Conservation (phyloP, 2,113 vertebrate genomes). For the Myotis davidii region DNA sequence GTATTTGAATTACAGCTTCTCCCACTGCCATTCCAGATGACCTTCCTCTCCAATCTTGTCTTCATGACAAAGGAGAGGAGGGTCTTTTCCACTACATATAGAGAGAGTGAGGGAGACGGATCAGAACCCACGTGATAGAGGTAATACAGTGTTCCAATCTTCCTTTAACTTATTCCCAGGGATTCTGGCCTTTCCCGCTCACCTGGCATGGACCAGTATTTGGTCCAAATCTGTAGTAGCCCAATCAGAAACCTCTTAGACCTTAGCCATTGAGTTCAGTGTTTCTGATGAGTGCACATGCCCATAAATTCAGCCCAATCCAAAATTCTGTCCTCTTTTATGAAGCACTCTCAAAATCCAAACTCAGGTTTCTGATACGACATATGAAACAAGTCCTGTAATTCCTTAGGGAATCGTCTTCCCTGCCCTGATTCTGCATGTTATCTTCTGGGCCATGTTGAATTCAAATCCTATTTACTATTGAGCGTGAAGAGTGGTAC, state of each 20-base stretch:
- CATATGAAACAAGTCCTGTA: neutral
- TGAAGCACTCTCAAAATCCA: neutral
- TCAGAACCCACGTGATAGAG: neutral
- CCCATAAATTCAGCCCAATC: neutral
- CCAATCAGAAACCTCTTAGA: neutral
- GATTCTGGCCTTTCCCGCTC: neutral
- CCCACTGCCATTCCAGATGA: neutral
- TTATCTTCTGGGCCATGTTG: neutral
- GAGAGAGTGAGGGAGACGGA: neutral
- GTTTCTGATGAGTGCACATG: neutral
- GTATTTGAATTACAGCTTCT: neutral
- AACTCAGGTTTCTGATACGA: neutral
- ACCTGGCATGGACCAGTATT: neutral
- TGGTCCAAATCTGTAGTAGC: neutral
- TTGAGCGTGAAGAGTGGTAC: neutral
- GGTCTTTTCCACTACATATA: neutral
- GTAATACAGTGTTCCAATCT: neutral
- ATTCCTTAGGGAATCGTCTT: neutral
- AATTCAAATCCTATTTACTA: neutral
- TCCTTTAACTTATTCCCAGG: neutral
- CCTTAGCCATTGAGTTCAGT: neutral
- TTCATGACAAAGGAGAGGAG: neutral
- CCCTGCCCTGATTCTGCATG: neutral
- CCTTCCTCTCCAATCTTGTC: neutral
- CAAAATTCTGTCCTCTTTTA: neutral